phyloP scores from a whole-genome alignment of 92 coral and sea anemone species.

The Muricea muricata region DNA sequence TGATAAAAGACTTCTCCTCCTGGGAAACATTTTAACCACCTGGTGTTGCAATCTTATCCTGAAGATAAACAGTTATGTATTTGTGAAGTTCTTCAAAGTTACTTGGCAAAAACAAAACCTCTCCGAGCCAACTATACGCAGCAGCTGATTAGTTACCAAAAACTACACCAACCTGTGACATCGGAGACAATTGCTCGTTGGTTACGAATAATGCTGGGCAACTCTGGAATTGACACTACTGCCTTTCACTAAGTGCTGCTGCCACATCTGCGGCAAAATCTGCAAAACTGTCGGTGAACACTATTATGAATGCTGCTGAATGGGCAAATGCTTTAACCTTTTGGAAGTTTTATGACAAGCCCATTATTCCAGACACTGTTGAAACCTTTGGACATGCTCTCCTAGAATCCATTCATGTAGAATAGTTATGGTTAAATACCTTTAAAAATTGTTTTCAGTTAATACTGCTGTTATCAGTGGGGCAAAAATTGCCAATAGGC shows the following conservation, averaged over 20 bases:
- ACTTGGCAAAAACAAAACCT: background rate
- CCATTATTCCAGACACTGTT: conserved; percentile 22
- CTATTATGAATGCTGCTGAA: conserved; percentile 32
- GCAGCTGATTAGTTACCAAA: background rate
- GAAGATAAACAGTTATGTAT: background rate
- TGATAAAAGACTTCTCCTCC: no score
- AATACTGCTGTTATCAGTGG: background rate
- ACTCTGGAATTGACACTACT: background rate
- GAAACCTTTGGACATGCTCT: background rate
- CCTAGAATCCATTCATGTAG: background rate
- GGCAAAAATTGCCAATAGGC: background rate
- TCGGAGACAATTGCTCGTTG: background rate
- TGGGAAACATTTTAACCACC: no score
- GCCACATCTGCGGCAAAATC: conserved; percentile 55
- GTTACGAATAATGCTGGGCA: background rate
- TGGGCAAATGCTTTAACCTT: conserved; percentile 53
- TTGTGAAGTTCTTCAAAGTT: background rate
- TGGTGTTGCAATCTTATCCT: background rate
- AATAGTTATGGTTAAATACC: no score
- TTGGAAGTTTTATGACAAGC: no score
- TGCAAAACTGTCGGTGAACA: conserved; percentile 43
- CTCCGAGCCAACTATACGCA: no score
- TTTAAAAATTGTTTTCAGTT: background rate
- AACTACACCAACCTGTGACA: background rate
- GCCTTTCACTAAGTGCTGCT: conserved; percentile 44